Evolutionary conservation across 2,888 invertebrate genomes (phyloP).

Genomic region (Synanthedon andrenaeformis): DNA sequence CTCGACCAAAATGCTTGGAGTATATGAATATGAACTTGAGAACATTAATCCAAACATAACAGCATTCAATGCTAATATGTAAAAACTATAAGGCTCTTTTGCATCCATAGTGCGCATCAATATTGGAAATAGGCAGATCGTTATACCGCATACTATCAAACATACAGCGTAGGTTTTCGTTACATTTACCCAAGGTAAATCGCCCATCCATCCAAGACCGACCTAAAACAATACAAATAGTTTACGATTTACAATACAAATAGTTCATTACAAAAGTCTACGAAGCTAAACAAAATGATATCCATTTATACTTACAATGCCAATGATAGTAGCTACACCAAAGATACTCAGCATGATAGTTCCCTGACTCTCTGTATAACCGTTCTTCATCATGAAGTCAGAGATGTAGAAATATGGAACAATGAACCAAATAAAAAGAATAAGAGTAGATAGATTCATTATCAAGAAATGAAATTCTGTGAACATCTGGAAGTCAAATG

Average conservation of each 20-base stretch:
- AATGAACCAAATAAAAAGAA: constrained; percentile 94
- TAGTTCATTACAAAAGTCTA: background rate
- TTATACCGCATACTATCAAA: constrained; percentile 75
- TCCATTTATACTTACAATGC: constrained; percentile 75
- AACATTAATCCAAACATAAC: constrained; percentile 89
- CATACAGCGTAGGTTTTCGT: constrained; percentile 86
- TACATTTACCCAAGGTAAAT: constrained; percentile 87
- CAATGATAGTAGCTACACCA: constrained; percentile 89
- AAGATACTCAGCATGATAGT: constrained; percentile 86
- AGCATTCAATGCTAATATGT: constrained; percentile 62
- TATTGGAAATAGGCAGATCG: constrained; percentile 72
- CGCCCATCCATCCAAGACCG: constrained; percentile 89
- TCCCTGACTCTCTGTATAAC: constrained; percentile 76
- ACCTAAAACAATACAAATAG: constrained; percentile 59
- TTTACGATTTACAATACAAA: constrained; percentile 3
- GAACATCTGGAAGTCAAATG: constrained; percentile 87
- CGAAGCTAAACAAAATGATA: no score
- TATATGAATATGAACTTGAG: constrained; percentile 92
- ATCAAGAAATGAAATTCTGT: constrained; percentile 83
- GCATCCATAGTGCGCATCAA: constrained; percentile 49
- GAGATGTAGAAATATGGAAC: constrained; percentile 95
- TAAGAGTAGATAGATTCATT: constrained; percentile 89
- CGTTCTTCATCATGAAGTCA: constrained; percentile 76
- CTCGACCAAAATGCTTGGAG: constrained; percentile 91
- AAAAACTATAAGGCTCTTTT: constrained; percentile 51